phyloP scores from a whole-genome alignment of 2,797 vertebrate species.

The Myripristis murdjan region DNA sequence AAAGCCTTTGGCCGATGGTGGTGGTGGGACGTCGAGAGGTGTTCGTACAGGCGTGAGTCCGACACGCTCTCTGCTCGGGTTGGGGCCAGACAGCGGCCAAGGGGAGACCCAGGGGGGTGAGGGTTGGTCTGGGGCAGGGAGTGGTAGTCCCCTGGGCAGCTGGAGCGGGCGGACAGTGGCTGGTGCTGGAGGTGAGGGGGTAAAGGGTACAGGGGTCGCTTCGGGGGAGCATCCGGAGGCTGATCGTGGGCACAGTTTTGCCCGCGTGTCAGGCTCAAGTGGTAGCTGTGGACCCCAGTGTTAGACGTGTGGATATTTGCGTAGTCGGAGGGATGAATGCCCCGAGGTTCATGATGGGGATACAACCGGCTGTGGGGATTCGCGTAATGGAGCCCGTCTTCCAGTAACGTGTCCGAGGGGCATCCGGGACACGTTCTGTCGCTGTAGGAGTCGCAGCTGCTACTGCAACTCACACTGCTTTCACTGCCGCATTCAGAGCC shows the following conservation, averaged over 20 bases:
- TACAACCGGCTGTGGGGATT: constrained; percentile 69
- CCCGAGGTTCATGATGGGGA: constrained; percentile 61
- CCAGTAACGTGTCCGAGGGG: constrained; percentile 88
- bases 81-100: constrained; percentile 89
- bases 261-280: constrained; percentile 84
- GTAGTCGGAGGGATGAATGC: constrained; percentile 74
- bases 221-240: constrained; percentile 89
- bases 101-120: constrained; percentile 85
- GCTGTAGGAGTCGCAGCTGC: constrained; percentile 91
- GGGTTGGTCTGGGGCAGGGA: constrained; percentile 79
- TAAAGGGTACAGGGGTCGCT: constrained; percentile 89
- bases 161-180: constrained; percentile 86
- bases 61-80: constrained; percentile 91
- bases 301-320: constrained; percentile 78
- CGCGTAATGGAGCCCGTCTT: constrained; percentile 87
- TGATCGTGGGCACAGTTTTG: constrained; percentile 90
- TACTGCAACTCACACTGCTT: constrained; percentile 92
- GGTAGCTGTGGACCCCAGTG: constrained; percentile 87
- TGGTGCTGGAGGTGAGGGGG: constrained; percentile 91
- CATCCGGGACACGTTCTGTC: constrained; percentile 89
- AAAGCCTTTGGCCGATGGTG: constrained; percentile 87
- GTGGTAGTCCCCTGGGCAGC: constrained; percentile 92
- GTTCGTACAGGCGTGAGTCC: constrained; percentile 92
- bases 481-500: constrained; percentile 94
- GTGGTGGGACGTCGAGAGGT: constrained; percentile 84